phyloP scores from a whole-genome alignment of 2,797 vertebrate species.

The Momotus momota region DNA sequence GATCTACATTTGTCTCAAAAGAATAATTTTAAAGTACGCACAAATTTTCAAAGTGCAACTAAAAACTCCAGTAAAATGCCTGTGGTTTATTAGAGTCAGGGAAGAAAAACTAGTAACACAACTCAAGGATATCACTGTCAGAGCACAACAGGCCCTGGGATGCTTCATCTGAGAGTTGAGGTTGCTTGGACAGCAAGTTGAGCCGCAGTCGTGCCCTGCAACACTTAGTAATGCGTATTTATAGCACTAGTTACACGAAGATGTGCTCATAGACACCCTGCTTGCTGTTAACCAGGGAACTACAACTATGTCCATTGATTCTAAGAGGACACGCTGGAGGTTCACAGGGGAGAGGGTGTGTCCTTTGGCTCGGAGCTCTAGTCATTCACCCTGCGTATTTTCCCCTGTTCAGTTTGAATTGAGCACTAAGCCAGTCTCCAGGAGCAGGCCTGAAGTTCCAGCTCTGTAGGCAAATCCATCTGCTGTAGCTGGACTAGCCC shows the following conservation, averaged over 20 bases:
- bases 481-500: background rate
- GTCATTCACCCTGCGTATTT: background rate
- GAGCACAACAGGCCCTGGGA: background rate
- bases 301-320: background rate
- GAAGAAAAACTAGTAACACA: background rate
- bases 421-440: conserved; percentile 14
- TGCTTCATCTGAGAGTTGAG: background rate
- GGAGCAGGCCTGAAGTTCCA: background rate
- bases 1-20: background rate
- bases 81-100: background rate
- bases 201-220: background rate
- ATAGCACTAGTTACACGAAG: background rate
- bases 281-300: background rate
- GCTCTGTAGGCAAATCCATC: background rate
- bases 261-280: background rate
- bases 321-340: background rate
- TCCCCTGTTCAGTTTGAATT: background rate
- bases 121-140: background rate
- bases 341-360: background rate
- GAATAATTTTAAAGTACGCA: background rate
- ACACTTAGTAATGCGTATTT: background rate
- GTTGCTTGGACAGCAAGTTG: background rate
- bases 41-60: background rate
- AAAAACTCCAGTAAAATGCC: background rate
- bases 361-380: background rate